Evolutionary conservation across 2,797 vertebrate genomes (phyloP), one percentile per base, ranked within the genome.

Genomic region (Diplodus sargus): DNA sequence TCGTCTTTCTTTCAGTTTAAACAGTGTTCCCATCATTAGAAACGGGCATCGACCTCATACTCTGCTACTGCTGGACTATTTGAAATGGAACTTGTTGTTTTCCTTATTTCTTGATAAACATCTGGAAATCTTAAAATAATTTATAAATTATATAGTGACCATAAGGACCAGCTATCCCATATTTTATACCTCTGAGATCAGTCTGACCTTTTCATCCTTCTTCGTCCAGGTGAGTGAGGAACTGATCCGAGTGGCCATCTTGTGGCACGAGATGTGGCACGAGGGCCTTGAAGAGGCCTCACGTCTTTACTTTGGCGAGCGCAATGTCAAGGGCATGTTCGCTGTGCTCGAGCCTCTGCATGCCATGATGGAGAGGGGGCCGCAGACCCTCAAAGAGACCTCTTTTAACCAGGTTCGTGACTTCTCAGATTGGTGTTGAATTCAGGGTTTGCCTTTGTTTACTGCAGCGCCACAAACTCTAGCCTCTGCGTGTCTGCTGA

Each of bases 181-280:
- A 20, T 64, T 16, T 45, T 25, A 53, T 15, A 30, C 3, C 34
- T 28, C 7, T 20, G 5, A 56, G 39, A 6, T 72, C 20, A 39
- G 7, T 62, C 30, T 79, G 62, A 69, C 48, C 48, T 66, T 59
- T 67, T 73, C 43, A 17, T 64, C 22, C 49, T 8, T 30, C 47
- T 13, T 63, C 15, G 17, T 67, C 57, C 89, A 99, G 98, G 98
- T 99, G 90, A 99, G 98, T 1, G 98, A 99, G 85, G 98, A 99
- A 86, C 96, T 99, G 56, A 99, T 99, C 89, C 95, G 98, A 4
- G 98, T 99, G 67, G 98, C 98, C 88, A 99, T 99, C 85, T 91
- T 99, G 0, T 99, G 98, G 98, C 98, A 99, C 0, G 98, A 99
- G 94, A 99, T 99, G 98, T 99, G 98, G 98, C 98, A 99, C 0